Conservation (phyloP, 2,888 invertebrate genomes). For the Drosophila melanosoma region DNA sequence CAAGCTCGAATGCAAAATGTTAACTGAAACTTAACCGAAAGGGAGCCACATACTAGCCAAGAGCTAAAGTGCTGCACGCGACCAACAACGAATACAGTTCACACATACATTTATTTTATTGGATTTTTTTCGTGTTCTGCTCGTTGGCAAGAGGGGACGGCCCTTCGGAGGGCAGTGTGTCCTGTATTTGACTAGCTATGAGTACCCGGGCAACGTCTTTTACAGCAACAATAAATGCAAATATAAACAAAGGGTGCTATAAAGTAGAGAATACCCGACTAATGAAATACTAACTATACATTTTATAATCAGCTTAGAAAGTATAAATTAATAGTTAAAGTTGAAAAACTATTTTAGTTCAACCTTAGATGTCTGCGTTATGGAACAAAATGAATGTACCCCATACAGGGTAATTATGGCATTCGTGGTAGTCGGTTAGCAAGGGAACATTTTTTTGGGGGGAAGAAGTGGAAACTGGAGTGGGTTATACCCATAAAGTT, state of each 20-base stretch:
- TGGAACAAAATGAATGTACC: constrained; percentile 3
- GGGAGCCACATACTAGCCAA: constrained; percentile 12
- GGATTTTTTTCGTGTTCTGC: constrained; percentile 72
- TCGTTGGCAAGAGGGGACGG: constrained; percentile 8
- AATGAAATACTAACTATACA: not conserved
- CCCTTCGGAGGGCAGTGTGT: constrained; percentile 17
- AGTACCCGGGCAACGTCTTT: constrained; percentile 70
- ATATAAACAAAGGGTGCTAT: constrained; percentile 42
- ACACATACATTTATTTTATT: constrained; percentile 79
- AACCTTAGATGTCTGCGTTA: not conserved
- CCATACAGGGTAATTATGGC: constrained; percentile 62
- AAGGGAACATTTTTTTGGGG: too few relatives aligned
- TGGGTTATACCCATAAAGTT: constrained; percentile 30
- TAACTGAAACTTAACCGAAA: constrained; percentile 52
- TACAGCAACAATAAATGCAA: constrained; percentile 52
- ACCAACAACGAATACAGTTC: constrained; percentile 51
- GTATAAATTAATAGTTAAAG: not conserved
- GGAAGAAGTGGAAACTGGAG: constrained; percentile 3
- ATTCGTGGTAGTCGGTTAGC: not conserved
- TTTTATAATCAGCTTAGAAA: not conserved
- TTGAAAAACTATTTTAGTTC: not conserved
- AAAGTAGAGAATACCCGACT: constrained; percentile 7
- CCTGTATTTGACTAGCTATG: constrained; percentile 59
- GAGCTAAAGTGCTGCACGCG: constrained; percentile 58
- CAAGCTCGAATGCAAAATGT: constrained; percentile 40